Percentiles rank a stretch among this genome's conserved stretches.
These are phyloP conservation scores for Pimephales promelas DNA, from an alignment of 2,113 vertebrate species.

Conservation along the genomic window DNA sequence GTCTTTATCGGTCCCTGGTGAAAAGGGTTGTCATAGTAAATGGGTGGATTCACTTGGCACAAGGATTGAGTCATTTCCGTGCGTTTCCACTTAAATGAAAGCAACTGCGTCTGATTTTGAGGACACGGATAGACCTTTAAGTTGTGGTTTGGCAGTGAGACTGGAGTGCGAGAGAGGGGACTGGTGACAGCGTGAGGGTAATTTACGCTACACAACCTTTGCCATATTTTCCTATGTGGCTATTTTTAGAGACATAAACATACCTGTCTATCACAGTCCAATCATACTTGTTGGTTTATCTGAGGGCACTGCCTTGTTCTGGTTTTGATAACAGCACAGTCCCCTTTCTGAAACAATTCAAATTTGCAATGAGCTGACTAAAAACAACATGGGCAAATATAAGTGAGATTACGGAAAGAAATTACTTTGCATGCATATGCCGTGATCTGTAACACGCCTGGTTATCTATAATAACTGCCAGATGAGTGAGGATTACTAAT, in stretches of 20 bases:
- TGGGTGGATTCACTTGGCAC: not conserved
- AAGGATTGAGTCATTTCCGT: not conserved
- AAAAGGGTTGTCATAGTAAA: not conserved
- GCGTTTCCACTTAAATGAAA: not conserved
- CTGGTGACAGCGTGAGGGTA: slow-evolving; percentile 42
- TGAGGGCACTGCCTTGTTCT: slow-evolving; percentile 19
- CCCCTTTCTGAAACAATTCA: not conserved
- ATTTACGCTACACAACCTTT: slow-evolving; percentile 52
- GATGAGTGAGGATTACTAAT: not conserved
- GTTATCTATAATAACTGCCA: slow-evolving; percentile 5
- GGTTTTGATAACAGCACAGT: not conserved
- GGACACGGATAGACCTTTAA: slow-evolving; percentile 5
- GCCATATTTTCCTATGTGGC: slow-evolving; percentile 34
- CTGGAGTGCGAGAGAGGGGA: not conserved
- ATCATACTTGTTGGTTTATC: slow-evolving; percentile 22
- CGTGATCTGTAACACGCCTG: not conserved
- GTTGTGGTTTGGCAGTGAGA: not conserved
- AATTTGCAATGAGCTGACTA: not conserved
- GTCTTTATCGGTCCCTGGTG: not conserved
- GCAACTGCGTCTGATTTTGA: slow-evolving; percentile 17
- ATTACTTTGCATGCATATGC: not conserved
- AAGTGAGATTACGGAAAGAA: too few species aligned
- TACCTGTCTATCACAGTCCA: slow-evolving; percentile 38
- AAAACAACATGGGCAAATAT: not conserved
- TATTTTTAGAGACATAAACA: slow-evolving; percentile 59